Evolutionary conservation across 2,888 invertebrate genomes (phyloP).

Genomic region (Drosophila maculinotata): DNA sequence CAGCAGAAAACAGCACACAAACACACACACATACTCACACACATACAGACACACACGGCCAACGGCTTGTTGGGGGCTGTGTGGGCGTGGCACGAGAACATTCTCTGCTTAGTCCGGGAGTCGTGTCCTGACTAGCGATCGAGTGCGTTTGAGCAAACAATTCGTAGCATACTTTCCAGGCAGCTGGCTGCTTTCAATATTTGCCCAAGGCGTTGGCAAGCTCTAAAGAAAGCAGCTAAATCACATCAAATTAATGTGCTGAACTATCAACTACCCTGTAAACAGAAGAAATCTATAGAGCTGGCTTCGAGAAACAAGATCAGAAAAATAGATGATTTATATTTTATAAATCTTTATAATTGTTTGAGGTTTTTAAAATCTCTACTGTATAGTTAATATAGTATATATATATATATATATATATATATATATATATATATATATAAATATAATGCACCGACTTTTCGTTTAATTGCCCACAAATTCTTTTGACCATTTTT

Average conservation of each 20-base stretch:
- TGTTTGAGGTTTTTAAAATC: too few species aligned
- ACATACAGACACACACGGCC: slow-evolving; percentile 26
- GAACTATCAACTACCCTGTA: slow-evolving; percentile 14
- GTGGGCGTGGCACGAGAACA: slow-evolving; percentile 36
- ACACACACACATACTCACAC: too few species aligned
- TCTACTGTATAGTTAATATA: too few species aligned
- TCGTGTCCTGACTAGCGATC: slow-evolving; percentile 55
- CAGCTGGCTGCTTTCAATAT: slow-evolving; percentile 50
- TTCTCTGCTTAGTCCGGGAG: slow-evolving; percentile 9
- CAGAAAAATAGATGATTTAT: too few species aligned
- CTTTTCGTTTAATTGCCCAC: too few species aligned
- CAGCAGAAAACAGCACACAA: slow-evolving; percentile 51
- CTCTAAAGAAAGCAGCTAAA: slow-evolving; percentile 2
- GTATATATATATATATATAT: too few species aligned
- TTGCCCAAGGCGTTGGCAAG: slow-evolving; percentile 66
- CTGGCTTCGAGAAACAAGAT: too few species aligned
- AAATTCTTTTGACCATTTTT: too few species aligned
- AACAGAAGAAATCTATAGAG: too few species aligned
- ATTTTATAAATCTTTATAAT: too few species aligned
- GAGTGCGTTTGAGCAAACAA: slow-evolving; percentile 46
- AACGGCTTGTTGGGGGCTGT: slow-evolving; percentile 15
- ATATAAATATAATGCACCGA: too few species aligned
- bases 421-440: too few species aligned
- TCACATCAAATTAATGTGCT: background rate
- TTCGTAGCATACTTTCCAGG: slow-evolving; percentile 34